These are phyloP conservation scores for Drosophila kurseongensis DNA, from an alignment of 1,140 invertebrate species.

Conservation along the genomic window DNA sequence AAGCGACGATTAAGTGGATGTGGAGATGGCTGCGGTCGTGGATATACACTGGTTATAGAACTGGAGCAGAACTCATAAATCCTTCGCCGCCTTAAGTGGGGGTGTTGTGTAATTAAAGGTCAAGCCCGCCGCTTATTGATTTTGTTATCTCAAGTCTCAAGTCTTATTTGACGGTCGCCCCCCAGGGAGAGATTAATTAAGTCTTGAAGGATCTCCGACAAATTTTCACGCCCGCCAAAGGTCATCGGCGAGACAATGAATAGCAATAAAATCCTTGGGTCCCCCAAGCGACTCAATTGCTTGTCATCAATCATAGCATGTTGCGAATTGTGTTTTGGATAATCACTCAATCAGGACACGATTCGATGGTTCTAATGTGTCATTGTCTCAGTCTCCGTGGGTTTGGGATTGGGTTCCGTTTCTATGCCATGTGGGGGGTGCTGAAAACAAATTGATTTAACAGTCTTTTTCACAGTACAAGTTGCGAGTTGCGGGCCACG, in stretches of 20 bases:
- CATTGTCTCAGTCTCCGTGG: slow-evolving; percentile 54
- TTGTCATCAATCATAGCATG: slow-evolving; percentile 43
- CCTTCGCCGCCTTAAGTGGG: slow-evolving; percentile 16
- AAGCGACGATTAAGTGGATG: slow-evolving; percentile 70
- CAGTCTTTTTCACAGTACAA: slow-evolving; percentile 51
- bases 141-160: slow-evolving; percentile 62
- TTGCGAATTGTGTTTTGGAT: slow-evolving; percentile 59
- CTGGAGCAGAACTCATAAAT: slow-evolving; percentile 67
- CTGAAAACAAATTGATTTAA: slow-evolving; percentile 75
- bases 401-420: not conserved
- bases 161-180: not conserved
- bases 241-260: slow-evolving; percentile 56
- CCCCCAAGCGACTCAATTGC: slow-evolving; percentile 19
- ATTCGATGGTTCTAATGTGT: slow-evolving; percentile 59
- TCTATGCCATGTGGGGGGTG: slow-evolving; percentile 26
- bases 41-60: slow-evolving; percentile 14
- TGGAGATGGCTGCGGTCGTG: slow-evolving; percentile 8
- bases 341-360: slow-evolving; percentile 74
- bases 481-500: slow-evolving; percentile 13
- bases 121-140: slow-evolving; percentile 65
- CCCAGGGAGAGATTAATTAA: slow-evolving; percentile 57
- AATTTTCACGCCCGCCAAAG: slow-evolving; percentile 41
- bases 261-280: slow-evolving; percentile 5
- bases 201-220: slow-evolving; percentile 39
- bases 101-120: slow-evolving; percentile 71